phyloP scores from a whole-genome alignment of 2,888 invertebrate species.

The Heliconius sara region DNA sequence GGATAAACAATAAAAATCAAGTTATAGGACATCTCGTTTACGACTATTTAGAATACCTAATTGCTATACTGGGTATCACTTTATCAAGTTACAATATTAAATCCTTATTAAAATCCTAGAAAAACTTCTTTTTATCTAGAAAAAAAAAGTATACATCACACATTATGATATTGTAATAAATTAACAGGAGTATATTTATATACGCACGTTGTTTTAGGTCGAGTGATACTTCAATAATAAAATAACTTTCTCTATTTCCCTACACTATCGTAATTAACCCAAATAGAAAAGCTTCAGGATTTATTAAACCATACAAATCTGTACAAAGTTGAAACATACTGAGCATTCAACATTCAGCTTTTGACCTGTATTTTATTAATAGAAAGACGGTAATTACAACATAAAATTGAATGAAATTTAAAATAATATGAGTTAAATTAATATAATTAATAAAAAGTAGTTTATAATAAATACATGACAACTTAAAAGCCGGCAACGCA shows the following conservation, averaged over 20 bases:
- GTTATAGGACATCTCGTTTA: neutral
- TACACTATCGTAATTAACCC: slow-evolving; percentile 12
- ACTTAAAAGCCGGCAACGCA: too few species aligned
- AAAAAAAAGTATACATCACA: neutral
- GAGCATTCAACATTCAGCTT: slow-evolving; percentile 10
- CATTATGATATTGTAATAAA: neutral
- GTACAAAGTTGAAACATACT: slow-evolving; percentile 14
- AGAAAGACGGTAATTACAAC: slow-evolving; percentile 5
- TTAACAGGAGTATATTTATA: neutral
- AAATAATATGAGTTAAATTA: neutral
- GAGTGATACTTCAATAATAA: slow-evolving; percentile 14
- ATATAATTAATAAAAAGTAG: neutral
- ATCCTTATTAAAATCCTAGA: too few species aligned
- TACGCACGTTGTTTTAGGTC: neutral
- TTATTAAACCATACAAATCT: slow-evolving; percentile 19
- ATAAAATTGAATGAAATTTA: neutral
- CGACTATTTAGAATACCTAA: neutral
- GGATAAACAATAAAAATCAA: neutral
- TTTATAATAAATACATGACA: too few species aligned
- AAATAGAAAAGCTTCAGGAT: slow-evolving; percentile 22
- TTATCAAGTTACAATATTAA: neutral
- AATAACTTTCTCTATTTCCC: slow-evolving; percentile 4
- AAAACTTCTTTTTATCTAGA: too few species aligned
- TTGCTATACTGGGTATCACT: neutral
- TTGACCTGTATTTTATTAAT: slow-evolving; percentile 9